phyloP scores from a whole-genome alignment of 1,140 invertebrate genomes.

The Rhyacophila brunnea region DNA sequence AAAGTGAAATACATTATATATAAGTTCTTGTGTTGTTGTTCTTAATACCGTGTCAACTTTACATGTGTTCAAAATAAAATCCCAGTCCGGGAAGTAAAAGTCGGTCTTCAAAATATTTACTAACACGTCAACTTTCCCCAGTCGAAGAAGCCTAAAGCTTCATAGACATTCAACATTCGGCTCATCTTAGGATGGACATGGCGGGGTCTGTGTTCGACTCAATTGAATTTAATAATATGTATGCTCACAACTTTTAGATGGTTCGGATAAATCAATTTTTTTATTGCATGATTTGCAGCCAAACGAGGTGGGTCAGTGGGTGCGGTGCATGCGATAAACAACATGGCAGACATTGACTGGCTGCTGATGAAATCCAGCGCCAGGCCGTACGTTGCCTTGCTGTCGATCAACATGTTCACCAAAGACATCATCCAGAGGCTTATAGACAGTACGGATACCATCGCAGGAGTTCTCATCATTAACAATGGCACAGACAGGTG shows the following conservation, averaged over 20 bases:
- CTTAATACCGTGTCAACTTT: too few relatives aligned
- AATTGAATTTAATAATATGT: constrained; percentile 2
- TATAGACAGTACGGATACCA: constrained; percentile 46
- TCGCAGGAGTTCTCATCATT: constrained; percentile 58
- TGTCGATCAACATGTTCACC: constrained; percentile 64
- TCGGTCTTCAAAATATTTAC: too few relatives aligned
- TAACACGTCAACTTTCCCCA: too few relatives aligned
- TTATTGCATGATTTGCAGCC: constrained; percentile 48
- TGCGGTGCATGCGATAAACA: constrained; percentile 72
- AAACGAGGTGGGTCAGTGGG: constrained; percentile 76
- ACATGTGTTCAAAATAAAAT: too few relatives aligned
- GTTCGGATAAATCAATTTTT: background rate
- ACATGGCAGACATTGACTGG: constrained; percentile 67
- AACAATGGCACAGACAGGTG: constrained; percentile 49
- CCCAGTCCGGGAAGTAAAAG: too few relatives aligned
- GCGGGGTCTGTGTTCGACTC: background rate
- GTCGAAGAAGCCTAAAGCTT: background rate
- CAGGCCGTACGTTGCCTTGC: constrained; percentile 68
- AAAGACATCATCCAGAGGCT: constrained; percentile 52
- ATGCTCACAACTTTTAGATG: background rate
- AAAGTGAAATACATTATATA: too few relatives aligned
- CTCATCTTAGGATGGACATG: background rate
- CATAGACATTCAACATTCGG: background rate
- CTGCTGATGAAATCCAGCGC: constrained; percentile 65
- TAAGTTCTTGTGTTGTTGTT: too few relatives aligned